Conservation (phyloP, 2,113 vertebrate genomes). For the Dipodomys ordii region DNA sequence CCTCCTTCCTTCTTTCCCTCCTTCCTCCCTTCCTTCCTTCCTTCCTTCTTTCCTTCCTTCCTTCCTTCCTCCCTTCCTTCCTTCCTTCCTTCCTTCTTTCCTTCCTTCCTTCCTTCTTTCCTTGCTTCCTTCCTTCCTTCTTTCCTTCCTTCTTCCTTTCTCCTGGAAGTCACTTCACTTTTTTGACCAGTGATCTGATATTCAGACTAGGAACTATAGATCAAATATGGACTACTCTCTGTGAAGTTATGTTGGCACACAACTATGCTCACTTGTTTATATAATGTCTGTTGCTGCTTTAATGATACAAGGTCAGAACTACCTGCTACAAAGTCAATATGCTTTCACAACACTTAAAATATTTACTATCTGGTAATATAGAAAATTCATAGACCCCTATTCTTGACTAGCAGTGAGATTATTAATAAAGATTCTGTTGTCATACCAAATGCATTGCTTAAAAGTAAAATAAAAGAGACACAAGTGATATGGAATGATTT, state of each 20-base stretch:
- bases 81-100: too few relatives aligned
- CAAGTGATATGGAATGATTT: background rate
- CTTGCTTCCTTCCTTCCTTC: too few relatives aligned
- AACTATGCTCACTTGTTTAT: background rate
- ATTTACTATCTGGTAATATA: background rate
- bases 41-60: too few relatives aligned
- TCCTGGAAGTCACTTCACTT: background rate
- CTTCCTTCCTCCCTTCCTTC: too few relatives aligned
- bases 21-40: too few relatives aligned
- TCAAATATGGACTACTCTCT: background rate
- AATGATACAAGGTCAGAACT: background rate
- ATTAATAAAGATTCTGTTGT: background rate
- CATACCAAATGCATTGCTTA: background rate
- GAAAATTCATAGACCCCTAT: background rate
- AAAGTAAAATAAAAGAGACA: constrained; percentile 1
- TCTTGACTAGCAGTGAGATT: background rate
- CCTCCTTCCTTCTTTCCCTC: too few relatives aligned
- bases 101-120: too few relatives aligned
- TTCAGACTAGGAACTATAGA: too few relatives aligned
- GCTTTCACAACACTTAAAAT: background rate
- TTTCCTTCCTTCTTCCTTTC: background rate
- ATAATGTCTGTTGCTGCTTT: background rate
- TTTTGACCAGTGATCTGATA: background rate
- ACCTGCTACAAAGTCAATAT: background rate
- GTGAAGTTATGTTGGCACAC: background rate